Percentiles rank a stretch among this genome's conserved stretches.
These are phyloP conservation scores for Girardia tigrina DNA, from an alignment of 2,888 invertebrate genomes.

Conservation along the genomic window DNA sequence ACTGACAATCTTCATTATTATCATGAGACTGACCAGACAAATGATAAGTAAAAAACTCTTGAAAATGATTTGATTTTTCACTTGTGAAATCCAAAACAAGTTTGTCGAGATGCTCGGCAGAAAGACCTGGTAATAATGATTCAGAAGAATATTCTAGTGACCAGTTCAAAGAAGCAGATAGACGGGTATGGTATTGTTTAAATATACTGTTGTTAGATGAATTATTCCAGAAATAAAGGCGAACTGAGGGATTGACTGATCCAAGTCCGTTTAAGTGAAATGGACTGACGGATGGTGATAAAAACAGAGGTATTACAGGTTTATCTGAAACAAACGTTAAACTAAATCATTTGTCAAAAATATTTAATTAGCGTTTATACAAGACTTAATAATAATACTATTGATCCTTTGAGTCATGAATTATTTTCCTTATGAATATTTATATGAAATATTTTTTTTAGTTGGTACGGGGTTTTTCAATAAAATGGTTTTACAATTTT, in stretches of 20 bases:
- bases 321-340: too few relatives aligned
- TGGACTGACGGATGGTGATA: neutral
- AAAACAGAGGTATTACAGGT: neutral
- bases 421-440: too few relatives aligned
- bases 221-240: neutral
- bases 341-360: too few relatives aligned
- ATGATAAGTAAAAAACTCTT: neutral
- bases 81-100: neutral
- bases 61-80: neutral
- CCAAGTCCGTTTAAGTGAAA: constrained; percentile 21
- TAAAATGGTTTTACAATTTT: too few relatives aligned
- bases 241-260: constrained; percentile 10
- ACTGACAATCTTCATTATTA: neutral
- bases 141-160: neutral
- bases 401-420: too few relatives aligned
- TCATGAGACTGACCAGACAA: neutral
- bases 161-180: neutral
- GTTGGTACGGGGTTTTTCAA: too few relatives aligned
- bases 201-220: neutral
- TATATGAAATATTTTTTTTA: too few relatives aligned
- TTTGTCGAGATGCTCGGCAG: neutral
- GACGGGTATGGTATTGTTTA: neutral
- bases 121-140: neutral
- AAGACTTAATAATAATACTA: too few relatives aligned
- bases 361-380: too few relatives aligned